Evolutionary conservation across 2,113 vertebrate genomes (phyloP).

Genomic region (Melanerpes aurifrons): DNA sequence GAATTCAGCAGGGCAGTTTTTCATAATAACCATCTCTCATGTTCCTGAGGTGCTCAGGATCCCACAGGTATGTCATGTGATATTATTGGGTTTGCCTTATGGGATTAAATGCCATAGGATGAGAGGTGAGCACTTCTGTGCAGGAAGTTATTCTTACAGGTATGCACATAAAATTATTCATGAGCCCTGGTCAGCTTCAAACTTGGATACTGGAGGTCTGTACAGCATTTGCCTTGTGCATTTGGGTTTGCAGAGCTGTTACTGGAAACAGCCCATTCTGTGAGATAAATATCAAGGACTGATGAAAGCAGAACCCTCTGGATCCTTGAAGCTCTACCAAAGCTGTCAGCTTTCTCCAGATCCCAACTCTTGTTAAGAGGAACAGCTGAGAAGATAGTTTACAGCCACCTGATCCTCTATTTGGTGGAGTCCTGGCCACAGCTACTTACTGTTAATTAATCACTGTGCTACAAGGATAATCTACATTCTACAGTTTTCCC

Average conservation of each 20-base stretch:
- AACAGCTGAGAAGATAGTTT: conserved; percentile 1
- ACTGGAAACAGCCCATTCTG: neutral
- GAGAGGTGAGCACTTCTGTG: neutral
- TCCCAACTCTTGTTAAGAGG: neutral
- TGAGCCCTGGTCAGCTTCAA: neutral
- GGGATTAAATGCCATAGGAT: neutral
- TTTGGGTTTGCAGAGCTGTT: neutral
- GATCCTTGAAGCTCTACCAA: neutral
- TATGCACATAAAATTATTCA: neutral
- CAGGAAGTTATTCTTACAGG: neutral
- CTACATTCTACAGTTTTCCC: neutral
- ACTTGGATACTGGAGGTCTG: neutral
- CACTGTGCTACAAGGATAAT: neutral
- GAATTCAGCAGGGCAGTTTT: neutral
- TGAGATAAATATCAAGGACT: neutral
- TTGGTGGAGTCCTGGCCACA: neutral
- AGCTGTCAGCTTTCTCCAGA: neutral
- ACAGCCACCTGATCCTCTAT: conserved; percentile 25
- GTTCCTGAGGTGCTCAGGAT: neutral
- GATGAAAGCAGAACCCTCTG: neutral
- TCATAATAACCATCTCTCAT: neutral
- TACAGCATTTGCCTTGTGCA: neutral
- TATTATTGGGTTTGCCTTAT: neutral
- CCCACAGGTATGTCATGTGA: neutral
- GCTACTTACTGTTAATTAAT: conserved; percentile 53